Evolutionary conservation across 1,140 invertebrate species (phyloP).

Genomic region (Drosophila lini): DNA sequence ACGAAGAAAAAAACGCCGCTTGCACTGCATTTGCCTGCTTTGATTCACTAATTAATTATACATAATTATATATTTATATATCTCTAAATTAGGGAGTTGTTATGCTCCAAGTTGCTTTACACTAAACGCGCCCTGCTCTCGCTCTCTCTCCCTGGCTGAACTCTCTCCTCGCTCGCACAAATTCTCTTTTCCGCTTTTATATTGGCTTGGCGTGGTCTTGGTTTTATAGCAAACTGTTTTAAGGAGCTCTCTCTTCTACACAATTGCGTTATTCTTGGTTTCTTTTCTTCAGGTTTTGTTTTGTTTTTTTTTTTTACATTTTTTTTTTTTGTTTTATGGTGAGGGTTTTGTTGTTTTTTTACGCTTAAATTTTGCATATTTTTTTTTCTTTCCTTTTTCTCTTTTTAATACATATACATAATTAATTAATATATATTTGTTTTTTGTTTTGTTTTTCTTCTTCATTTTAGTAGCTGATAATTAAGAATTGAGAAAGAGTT

Average conservation of each 20-base stretch:
- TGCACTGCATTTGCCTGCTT: conserved; percentile 74
- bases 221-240: conserved; percentile 35
- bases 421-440: conserved; percentile 71
- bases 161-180: conserved; percentile 10
- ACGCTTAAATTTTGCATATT: conserved; percentile 59
- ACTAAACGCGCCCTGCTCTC: conserved; percentile 35
- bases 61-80: conserved; percentile 42
- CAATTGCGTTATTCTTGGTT: conserved; percentile 37
- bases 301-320: conserved; percentile 38
- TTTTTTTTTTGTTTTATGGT: conserved; percentile 41
- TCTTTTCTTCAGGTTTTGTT: conserved; percentile 47
- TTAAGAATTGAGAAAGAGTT: conserved; percentile 74
- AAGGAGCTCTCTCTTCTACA: conserved; percentile 22
- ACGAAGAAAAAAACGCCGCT: conserved; percentile 58
- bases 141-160: conserved; percentile 8
- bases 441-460: conserved; percentile 29
- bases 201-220: conserved; percentile 37
- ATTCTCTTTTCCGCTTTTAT: conserved; percentile 15
- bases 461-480: conserved; percentile 65
- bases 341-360: conserved; percentile 55
- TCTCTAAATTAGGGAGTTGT: conserved; percentile 35
- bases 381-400: conserved; percentile 46
- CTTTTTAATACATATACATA: conserved; percentile 69
- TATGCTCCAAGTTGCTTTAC: conserved; percentile 55
- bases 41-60: conserved; percentile 70